These are phyloP conservation scores for Acrocephalus scirpaceus DNA, from an alignment of 2,797 vertebrate species.

Conservation along the genomic window DNA sequence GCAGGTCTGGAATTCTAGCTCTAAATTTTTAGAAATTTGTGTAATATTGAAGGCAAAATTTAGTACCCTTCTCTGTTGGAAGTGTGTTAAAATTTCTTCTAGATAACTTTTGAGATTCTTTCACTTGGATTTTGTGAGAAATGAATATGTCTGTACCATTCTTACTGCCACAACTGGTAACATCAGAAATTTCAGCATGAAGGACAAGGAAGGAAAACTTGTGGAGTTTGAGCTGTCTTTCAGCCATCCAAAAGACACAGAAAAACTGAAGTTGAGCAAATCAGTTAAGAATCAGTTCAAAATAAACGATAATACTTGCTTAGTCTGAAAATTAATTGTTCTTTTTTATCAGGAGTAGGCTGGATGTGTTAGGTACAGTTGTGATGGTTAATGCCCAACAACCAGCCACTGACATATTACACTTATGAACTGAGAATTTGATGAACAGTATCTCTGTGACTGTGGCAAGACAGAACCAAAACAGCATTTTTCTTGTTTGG, in stretches of 20 bases:
- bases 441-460: not conserved
- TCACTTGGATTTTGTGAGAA: not conserved
- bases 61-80: not conserved
- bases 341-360: not conserved
- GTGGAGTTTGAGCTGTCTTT: not conserved
- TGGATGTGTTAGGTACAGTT: not conserved
- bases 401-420: not conserved
- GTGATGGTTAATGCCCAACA: not conserved
- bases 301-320: not conserved
- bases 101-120: not conserved
- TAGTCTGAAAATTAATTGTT: not conserved
- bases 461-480: not conserved
- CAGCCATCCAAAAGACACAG: not conserved
- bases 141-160: not conserved
- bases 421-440: not conserved
- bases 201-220: not conserved
- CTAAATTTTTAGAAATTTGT: not conserved
- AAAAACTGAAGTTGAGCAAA: not conserved
- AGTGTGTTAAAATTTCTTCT: not conserved
- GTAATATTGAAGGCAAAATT: not conserved
- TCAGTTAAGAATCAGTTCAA: not conserved
- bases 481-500: not conserved
- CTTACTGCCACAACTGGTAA: not conserved
- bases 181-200: not conserved
- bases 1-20: not conserved